Conservation (phyloP, 2,113 vertebrate species). For the Pelusios castaneus region DNA sequence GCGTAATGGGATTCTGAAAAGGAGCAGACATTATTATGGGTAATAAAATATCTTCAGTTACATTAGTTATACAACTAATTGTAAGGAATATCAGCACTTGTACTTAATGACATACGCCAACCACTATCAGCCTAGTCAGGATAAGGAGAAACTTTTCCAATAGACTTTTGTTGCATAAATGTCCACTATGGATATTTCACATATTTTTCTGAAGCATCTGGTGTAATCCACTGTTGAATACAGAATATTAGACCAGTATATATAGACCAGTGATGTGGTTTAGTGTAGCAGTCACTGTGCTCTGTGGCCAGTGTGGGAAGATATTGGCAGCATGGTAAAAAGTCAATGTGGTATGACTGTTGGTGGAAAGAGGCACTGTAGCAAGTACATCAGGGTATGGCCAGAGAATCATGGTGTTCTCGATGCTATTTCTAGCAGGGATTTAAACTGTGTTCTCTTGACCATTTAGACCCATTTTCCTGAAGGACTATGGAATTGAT, state of each 20-base stretch:
- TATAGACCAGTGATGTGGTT: neutral
- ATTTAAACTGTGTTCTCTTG: neutral
- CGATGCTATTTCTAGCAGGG: neutral
- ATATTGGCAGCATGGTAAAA: neutral
- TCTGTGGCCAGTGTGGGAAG: neutral
- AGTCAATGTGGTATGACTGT: neutral
- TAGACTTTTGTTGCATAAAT: neutral
- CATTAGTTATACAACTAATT: neutral
- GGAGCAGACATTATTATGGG: neutral
- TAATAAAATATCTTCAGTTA: neutral
- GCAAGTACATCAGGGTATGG: neutral
- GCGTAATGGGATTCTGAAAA: neutral
- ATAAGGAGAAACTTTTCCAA: neutral
- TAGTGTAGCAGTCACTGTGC: neutral
- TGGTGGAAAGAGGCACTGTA: neutral
- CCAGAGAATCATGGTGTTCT: neutral
- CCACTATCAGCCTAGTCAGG: neutral
- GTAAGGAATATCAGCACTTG: neutral
- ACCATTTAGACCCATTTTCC: neutral
- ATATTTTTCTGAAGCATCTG: neutral
- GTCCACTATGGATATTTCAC: neutral
- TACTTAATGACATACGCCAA: neutral
- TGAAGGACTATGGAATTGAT: neutral
- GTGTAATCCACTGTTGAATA: rapidly evolving
- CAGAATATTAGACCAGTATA: neutral